Conservation (phyloP, 2,888 invertebrate species). For the Halocaridina rubra region DNA sequence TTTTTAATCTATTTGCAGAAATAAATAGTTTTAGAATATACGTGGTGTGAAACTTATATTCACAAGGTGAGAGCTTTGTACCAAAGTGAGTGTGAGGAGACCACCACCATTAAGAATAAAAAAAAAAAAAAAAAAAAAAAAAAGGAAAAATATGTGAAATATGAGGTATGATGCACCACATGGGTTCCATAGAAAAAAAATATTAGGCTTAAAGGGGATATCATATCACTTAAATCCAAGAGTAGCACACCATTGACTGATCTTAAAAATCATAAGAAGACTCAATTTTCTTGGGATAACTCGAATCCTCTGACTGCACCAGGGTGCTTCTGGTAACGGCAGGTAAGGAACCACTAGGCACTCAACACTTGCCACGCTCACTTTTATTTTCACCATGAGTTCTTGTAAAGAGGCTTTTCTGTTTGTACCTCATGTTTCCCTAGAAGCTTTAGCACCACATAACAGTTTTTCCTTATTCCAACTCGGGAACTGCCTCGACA, state of each 20-base stretch:
- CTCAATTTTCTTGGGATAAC: constrained; percentile 39
- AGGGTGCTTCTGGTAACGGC: constrained; percentile 57
- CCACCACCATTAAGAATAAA: constrained; percentile 59
- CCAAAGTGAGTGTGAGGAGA: constrained; percentile 59
- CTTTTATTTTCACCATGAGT: not conserved
- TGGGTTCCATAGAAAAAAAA: constrained; percentile 14
- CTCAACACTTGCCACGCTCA: constrained; percentile 2
- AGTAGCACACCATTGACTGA: constrained; percentile 46
- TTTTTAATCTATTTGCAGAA: constrained; percentile 53
- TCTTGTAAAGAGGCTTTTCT: constrained; percentile 14
- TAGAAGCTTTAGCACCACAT: constrained; percentile 51
- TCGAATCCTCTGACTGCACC: constrained; percentile 51
- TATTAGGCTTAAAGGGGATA: constrained; percentile 23
- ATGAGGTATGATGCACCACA: constrained; percentile 52
- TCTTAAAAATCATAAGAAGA: constrained; percentile 42
- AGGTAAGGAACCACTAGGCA: constrained; percentile 41
- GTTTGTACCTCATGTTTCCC: constrained; percentile 35
- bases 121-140: too few relatives aligned
- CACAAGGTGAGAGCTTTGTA: constrained; percentile 61
- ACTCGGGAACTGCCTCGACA: constrained; percentile 12
- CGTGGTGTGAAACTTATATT: constrained; percentile 59
- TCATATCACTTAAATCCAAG: constrained; percentile 37
- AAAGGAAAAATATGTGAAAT: constrained; percentile 49
- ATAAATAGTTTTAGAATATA: constrained; percentile 60
- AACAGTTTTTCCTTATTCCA: constrained; percentile 26